These are phyloP conservation scores for Trichomycterus rosablanca DNA, from an alignment of 2,113 vertebrate species.

Conservation along the genomic window DNA sequence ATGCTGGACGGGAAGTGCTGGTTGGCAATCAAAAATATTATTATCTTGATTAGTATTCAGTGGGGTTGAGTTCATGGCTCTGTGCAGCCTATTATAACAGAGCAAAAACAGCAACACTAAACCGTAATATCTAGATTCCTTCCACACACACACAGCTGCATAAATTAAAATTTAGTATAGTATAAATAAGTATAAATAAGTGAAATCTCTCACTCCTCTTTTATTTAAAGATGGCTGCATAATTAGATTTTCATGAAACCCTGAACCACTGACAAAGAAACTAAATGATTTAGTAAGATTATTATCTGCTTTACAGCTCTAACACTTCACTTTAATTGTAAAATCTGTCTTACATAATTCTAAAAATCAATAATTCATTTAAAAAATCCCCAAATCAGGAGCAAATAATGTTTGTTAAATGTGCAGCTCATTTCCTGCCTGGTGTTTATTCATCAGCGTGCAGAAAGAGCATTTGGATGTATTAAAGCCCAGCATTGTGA, in stretches of 20 bases:
- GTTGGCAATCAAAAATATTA: no score
- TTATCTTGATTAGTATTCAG: no score
- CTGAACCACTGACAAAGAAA: neutral
- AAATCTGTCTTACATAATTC: neutral
- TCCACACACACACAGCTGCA: no score
- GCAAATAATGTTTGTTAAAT: neutral
- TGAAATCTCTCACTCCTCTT: no score
- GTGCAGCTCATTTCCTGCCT: constrained; percentile 4
- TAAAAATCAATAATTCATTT: no score
- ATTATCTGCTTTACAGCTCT: neutral
- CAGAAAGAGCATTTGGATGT: constrained; percentile 2
- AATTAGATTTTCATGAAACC: neutral
- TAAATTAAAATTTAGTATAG: no score
- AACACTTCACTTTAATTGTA: neutral
- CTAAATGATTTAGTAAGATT: neutral
- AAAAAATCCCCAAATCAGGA: neutral
- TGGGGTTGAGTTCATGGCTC: no score
- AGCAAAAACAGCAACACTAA: no score
- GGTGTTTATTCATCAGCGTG: constrained; percentile 23
- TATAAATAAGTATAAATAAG: no score
- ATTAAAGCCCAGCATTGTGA: constrained; percentile 35
- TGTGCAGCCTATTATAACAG: no score
- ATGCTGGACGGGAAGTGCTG: no score
- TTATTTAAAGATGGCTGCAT: neutral
- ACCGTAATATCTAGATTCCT: no score